Evolutionary conservation across 2,797 vertebrate genomes (phyloP), one percentile per base, ranked within the genome.

Genomic region (Gorsachius magnificus): DNA sequence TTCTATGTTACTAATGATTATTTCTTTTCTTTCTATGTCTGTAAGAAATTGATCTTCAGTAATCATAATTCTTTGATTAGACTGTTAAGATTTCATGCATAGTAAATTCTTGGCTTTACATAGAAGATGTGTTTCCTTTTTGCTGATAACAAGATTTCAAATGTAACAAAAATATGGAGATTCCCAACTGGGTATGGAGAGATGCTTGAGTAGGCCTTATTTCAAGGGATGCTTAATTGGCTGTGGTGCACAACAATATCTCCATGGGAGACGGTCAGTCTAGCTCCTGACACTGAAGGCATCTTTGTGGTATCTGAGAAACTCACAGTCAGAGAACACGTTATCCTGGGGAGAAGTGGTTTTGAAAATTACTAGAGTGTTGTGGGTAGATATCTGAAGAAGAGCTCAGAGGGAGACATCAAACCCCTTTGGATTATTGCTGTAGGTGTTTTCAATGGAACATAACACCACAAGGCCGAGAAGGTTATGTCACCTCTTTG

Each of bases 261-360:
- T 63, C 20, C 33, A 7, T 2, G 5, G 43, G 48, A 68, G 28
- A 16, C 0, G 3, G 11, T 36, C 26, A 35, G 21, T 45, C 33
- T 19, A 41, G 7, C 19, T 84, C 16, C 22, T 64, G 51, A 36
- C 14, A 8, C 21, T 51, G 60, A 83, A 51, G 19, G 13, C 25
- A 33, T 41, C 45, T 74, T 56, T 5, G 3, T 58, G 26, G 13
- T 20, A 36, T 58, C 36, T 35, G 56, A 58, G 54, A 63, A 64
- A 64, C 15, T 21, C 25, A 46, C 12, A 11, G 12, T 19, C 50
- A 38, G 7, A 45, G 16, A 13, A 18, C 3, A 5, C 0, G 3
- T 16, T 33, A 11, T 43, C 43, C 22, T 29, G 38, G 25, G 28
- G 18, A 79, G n/a, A 43, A 57, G 61, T 22, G 68, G 56, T 63